Conservation (phyloP, 64 coral and sea anemone species). For the Anthopleura sola region DNA sequence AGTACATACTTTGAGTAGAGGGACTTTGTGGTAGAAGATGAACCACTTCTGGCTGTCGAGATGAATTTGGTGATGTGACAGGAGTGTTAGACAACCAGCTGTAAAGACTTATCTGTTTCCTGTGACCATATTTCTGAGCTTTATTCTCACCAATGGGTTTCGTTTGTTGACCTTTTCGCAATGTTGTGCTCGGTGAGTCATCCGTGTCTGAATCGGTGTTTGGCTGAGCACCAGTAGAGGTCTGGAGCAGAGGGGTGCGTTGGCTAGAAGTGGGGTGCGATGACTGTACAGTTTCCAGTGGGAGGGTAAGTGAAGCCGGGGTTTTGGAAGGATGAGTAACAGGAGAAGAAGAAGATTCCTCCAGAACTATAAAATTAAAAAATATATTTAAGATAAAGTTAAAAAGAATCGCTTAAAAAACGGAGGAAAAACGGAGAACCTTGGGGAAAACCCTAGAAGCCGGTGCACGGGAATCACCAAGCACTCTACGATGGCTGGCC, state of each 20-base stretch:
- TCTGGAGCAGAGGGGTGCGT: constrained; percentile 20
- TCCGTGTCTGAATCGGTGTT: constrained; percentile 69
- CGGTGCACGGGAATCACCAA: no score
- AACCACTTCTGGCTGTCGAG: background rate
- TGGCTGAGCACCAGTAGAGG: background rate
- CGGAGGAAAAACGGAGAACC: no score
- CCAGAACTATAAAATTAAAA: background rate
- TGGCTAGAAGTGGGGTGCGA: background rate
- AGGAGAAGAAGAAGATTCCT: background rate
- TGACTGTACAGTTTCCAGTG: background rate
- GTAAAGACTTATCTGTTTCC: constrained; percentile 85
- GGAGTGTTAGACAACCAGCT: constrained; percentile 85
- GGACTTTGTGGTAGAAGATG: background rate
- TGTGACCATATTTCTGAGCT: constrained; percentile 51
- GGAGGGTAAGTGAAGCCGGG: background rate
- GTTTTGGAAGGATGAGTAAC: background rate
- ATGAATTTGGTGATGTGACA: constrained; percentile 47
- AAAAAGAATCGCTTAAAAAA: no score
- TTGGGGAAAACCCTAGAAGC: no score
- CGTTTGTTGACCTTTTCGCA: constrained; percentile 50
- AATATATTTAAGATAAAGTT: no score
- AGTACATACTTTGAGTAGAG: background rate
- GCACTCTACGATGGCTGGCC: no score
- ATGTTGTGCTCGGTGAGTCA: constrained; percentile 56
- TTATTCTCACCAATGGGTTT: constrained; percentile 31